These are phyloP conservation scores for Indri indri DNA, from an alignment of 2,113 vertebrate species.

Conservation along the genomic window DNA sequence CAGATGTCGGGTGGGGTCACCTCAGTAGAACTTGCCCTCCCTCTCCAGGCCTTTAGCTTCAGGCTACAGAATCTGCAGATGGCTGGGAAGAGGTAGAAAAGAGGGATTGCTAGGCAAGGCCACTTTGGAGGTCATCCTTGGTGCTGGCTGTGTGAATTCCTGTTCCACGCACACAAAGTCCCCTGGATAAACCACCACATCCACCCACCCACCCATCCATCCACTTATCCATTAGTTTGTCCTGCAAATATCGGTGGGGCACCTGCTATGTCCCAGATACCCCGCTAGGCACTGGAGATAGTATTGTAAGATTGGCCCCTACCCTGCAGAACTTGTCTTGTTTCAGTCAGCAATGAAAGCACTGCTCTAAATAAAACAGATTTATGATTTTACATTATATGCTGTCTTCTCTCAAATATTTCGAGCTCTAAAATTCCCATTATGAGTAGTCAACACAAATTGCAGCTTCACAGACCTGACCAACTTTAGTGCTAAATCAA, in stretches of 20 bases:
- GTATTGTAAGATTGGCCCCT: not conserved
- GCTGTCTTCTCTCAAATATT: slow-evolving; percentile 1
- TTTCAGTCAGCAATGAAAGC: not conserved
- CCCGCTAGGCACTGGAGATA: not conserved
- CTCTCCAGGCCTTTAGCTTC: not conserved
- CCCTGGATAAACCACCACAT: not conserved
- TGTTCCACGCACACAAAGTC: not conserved
- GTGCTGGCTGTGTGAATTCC: not conserved
- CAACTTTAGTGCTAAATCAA: not conserved
- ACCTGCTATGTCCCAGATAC: not conserved
- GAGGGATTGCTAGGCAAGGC: not conserved
- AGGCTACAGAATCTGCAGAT: not conserved
- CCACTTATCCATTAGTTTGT: not conserved
- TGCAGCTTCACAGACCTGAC: not conserved
- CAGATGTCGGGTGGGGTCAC: not conserved
- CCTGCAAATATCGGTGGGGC: not conserved
- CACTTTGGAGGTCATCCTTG: not conserved
- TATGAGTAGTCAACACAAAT: not conserved
- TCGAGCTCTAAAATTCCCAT: not conserved
- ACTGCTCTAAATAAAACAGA: not conserved
- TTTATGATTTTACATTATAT: not conserved
- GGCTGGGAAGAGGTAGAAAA: not conserved
- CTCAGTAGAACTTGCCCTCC: not conserved
- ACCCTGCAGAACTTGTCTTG: not conserved
- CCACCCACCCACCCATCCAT: not conserved